Evolutionary conservation across 2,797 vertebrate species (phyloP), one percentile per base, ranked within the genome.

Genomic region (Nasua narica): DNA sequence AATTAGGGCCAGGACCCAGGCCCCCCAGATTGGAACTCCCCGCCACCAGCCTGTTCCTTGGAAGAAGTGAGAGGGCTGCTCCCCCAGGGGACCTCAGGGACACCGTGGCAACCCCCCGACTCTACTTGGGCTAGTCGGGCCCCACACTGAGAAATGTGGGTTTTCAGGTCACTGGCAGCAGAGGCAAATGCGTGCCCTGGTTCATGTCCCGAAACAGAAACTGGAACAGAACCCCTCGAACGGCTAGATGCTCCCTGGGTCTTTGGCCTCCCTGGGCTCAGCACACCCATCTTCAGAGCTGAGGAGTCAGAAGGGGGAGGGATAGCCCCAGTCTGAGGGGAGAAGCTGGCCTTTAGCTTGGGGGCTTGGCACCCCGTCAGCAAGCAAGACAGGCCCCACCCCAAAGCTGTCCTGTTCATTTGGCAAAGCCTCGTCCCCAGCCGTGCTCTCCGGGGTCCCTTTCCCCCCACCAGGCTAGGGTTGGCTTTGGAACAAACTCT

Each of bases 121-220:
- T 56, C 21, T 56, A 62, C 60, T 10, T 23, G 35, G 32, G 48
- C 56, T 46, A 29, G 56, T 19, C 43, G 4, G 18, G 70, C 29
- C 79, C 65, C 69, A 21, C 43, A 14, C 81, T n/a, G 48, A 88
- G 52, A 96, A 91, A 94, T 84, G 52, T 90, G 76, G 84, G 91
- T 96, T 97, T 98, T 93, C 58, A 93, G 93, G 95, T 48, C 93
- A 96, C 46, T 40, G 21, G 83, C 46, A 35, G 8, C 29, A 60
- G 46, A 84, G 50, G 48, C 21, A 82, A 48, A 35, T 70, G 37
- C 77, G 56, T 87, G 62, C 46, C 79, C 83, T 69, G 62, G 82
- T 93, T 97, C 92, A 83, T 1, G 2, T 74, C n/a, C 54, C 40
- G 6, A 35, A 76, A 76, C 72, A 76, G 72, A 76, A 78, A 78